Percentiles rank a stretch among this genome's conserved stretches.
Conservation (phyloP, 2,888 invertebrate genomes). For the Scaeva pyrastri region DNA sequence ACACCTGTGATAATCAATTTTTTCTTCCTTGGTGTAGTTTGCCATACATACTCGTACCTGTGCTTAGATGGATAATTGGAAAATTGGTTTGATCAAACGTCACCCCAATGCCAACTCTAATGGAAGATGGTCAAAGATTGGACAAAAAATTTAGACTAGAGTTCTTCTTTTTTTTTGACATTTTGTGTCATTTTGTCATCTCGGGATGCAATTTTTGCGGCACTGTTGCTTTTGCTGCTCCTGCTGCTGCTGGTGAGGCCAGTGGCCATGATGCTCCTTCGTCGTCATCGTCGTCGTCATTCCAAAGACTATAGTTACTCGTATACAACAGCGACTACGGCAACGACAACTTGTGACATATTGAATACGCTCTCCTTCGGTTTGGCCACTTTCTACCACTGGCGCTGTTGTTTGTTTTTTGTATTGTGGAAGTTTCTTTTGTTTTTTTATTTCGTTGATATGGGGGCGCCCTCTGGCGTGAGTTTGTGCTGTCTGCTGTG, state of each 20-base stretch:
- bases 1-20: slow-evolving; percentile 66
- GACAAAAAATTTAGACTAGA: slow-evolving; percentile 30
- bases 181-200: slow-evolving; percentile 21
- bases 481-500: slow-evolving; percentile 30
- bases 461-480: slow-evolving; percentile 32
- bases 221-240: slow-evolving; percentile 5
- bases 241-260: background rate
- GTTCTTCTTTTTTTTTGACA: background rate
- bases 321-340: too few relatives aligned
- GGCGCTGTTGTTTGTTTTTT: background rate
- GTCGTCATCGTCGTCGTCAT: background rate
- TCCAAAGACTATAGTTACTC: too few relatives aligned
- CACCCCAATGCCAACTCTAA: slow-evolving; percentile 66
- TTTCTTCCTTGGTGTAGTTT: slow-evolving; percentile 22
- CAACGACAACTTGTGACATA: slow-evolving; percentile 61
- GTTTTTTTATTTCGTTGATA: slow-evolving; percentile 18
- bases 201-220: slow-evolving; percentile 23
- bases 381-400: slow-evolving; percentile 25
- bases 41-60: background rate
- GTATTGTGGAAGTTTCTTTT: slow-evolving; percentile 21
- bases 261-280: slow-evolving; percentile 49
- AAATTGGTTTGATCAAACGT: slow-evolving; percentile 69
- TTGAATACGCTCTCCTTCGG: slow-evolving; percentile 26
- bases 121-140: slow-evolving; percentile 74
- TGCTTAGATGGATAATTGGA: slow-evolving; percentile 65